Base-by-base conservation (phyloP, 2,888 invertebrate genomes). In the Acronicta leporina region DNA sequence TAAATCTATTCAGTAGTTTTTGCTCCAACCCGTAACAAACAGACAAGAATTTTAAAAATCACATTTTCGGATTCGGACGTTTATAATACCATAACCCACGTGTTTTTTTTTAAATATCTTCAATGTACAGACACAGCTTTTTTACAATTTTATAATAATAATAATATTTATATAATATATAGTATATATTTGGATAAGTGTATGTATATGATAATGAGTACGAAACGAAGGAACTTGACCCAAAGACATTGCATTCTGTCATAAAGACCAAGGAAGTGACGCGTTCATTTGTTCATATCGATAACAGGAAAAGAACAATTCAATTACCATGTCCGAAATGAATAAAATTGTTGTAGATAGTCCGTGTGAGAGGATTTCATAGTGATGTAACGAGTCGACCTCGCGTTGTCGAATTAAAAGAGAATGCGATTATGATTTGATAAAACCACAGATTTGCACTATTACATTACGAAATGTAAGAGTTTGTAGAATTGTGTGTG, bases 361-460 rank as follows among this genome's bases (percentile, higher is more conserved):
- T 46, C 53, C 49, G 25, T 62, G 74, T 76, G 77, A 77, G 74
- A 74, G 74, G 77, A 73, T 57, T 52, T 72, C 15, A 11, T n/a
- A 14, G 35, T 77, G 77, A 77, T 45, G 77, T 77, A 77, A 77
- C 56, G 51, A 56, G 0, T 13, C 53, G 79, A 79, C 77, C 79
- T 77, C 79, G 79, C 44, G 55, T 48, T 59, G 55, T 67, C 52
- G 74, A 77, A 77, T 76, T 79, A 76, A 75, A 77, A 77, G 77
- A 74, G 77, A 77, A 77, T 76, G 77, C 79, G 77, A 74, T 77
- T 72, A 76, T 74, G 67, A 69, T 79, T 77, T 69, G 79, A 79
- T 77, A 77, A 77, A 77, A 79, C 77, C 77, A 63, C 77, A 61
- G 68, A 62, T 77, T 76, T 73, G 68, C 68, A 71, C 79, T 79